A percentile compares a stretch with the other conserved stretches of the same genome.
Conservation (phyloP, 2,113 vertebrate genomes). For the Ardeotis arabs region DNA sequence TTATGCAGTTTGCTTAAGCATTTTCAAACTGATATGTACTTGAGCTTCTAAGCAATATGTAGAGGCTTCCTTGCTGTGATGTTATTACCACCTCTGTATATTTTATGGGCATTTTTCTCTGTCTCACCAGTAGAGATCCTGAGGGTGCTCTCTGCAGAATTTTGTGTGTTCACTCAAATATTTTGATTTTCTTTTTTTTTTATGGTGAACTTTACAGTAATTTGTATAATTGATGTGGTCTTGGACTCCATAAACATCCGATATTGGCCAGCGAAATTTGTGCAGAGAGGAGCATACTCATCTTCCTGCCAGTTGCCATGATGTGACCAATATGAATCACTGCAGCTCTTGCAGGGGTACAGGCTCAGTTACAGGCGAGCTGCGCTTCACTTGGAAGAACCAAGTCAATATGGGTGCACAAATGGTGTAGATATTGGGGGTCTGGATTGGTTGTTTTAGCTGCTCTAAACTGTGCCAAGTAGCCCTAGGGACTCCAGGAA, state of each 20-base stretch:
- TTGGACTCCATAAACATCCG: not conserved
- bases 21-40: slow-evolving; percentile 19
- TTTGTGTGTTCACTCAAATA: not conserved
- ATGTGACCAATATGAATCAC: not conserved
- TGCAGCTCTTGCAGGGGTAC: not conserved
- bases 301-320: not conserved
- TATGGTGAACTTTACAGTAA: not conserved
- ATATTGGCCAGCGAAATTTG: not conserved
- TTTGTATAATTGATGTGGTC: slow-evolving; percentile 22
- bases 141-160: not conserved
- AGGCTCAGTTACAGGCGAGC: not conserved
- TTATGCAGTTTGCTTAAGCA: not conserved
- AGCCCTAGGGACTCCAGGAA: not conserved
- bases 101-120: slow-evolving; percentile 5
- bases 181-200: slow-evolving; percentile 21
- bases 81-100: not conserved
- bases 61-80: not conserved
- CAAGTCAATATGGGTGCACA: not conserved
- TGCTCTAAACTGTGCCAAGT: not conserved
- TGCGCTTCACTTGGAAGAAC: not conserved
- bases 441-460: not conserved
- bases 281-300: not conserved
- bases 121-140: not conserved
- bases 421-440: not conserved
- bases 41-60: not conserved